phyloP scores from a whole-genome alignment of 1,140 invertebrate species.

The Zaprionus gabonicus region DNA sequence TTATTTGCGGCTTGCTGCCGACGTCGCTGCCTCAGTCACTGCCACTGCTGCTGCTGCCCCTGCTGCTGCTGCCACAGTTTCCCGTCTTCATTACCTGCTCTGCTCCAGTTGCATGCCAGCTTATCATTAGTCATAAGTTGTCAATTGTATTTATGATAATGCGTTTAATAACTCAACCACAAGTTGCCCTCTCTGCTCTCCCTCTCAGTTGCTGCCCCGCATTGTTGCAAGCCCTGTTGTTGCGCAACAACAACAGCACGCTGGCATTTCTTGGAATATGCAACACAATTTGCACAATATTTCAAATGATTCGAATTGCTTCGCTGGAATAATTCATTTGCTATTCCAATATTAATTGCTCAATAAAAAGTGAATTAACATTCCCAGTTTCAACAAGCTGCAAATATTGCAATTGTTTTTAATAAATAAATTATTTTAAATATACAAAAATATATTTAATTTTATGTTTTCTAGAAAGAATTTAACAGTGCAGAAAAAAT shows the following conservation, averaged over 20 bases:
- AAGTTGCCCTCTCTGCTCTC: slow-evolving; percentile 24
- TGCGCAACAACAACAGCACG: slow-evolving; percentile 50
- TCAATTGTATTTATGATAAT: slow-evolving; percentile 83
- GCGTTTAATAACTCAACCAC: slow-evolving; percentile 81
- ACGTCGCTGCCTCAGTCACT: background rate
- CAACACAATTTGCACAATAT: slow-evolving; percentile 24
- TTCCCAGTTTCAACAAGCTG: background rate
- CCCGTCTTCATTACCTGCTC: slow-evolving; percentile 37
- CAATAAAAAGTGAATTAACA: slow-evolving; percentile 15
- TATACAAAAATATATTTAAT: background rate
- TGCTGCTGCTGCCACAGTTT: slow-evolving; percentile 12
- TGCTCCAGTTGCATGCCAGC: slow-evolving; percentile 73
- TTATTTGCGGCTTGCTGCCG: slow-evolving; percentile 61
- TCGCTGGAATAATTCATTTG: slow-evolving; percentile 22
- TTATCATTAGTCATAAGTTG: slow-evolving; percentile 83
- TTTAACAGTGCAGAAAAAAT: background rate
- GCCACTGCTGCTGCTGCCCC: background rate
- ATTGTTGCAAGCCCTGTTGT: slow-evolving; percentile 40
- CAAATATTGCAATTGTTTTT: background rate
- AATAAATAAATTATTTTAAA: background rate
- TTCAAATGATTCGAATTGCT: slow-evolving; percentile 36
- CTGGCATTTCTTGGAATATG: slow-evolving; percentile 38
- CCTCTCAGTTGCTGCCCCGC: background rate
- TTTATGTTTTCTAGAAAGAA: no score
- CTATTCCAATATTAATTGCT: slow-evolving; percentile 43